Evolutionary conservation across 2,113 vertebrate genomes (phyloP).

Genomic region (Chaetops frenatus): DNA sequence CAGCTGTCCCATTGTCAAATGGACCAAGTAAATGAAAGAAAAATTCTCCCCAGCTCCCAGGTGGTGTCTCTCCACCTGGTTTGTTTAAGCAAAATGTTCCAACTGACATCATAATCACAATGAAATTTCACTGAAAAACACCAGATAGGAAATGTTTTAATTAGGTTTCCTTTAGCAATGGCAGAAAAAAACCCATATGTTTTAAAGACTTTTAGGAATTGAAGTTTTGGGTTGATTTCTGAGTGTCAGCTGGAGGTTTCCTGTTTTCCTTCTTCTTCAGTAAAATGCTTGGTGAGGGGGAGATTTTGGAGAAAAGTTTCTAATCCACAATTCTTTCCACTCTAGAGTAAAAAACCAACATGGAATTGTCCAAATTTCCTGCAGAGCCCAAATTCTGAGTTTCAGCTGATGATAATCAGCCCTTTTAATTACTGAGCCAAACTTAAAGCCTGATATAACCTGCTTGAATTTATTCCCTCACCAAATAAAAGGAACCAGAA

Average conservation of each 20-base stretch:
- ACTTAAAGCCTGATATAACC: not conserved
- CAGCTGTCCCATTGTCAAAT: not conserved
- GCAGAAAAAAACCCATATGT: not conserved
- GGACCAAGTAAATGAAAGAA: not conserved
- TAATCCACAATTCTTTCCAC: not conserved
- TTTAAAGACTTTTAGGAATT: not conserved
- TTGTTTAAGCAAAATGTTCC: not conserved
- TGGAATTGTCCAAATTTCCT: not conserved
- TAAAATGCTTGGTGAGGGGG: not conserved
- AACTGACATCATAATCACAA: not conserved
- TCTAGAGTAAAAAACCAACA: not conserved
- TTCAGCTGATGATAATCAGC: not conserved
- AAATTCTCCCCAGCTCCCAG: not conserved
- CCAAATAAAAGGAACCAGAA: not conserved
- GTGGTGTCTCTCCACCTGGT: not conserved
- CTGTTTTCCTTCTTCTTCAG: not conserved
- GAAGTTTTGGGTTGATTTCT: not conserved
- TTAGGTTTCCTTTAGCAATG: not conserved
- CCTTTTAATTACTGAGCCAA: not conserved
- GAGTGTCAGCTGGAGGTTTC: not conserved
- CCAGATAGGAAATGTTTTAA: not conserved
- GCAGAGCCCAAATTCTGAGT: not conserved
- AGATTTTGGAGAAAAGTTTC: not conserved
- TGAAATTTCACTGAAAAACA: not conserved
- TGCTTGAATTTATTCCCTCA: not conserved